Evolutionary conservation across 2,888 invertebrate species (phyloP), one percentile per base, ranked within the genome.

Genomic region (Anaspis maculata): DNA sequence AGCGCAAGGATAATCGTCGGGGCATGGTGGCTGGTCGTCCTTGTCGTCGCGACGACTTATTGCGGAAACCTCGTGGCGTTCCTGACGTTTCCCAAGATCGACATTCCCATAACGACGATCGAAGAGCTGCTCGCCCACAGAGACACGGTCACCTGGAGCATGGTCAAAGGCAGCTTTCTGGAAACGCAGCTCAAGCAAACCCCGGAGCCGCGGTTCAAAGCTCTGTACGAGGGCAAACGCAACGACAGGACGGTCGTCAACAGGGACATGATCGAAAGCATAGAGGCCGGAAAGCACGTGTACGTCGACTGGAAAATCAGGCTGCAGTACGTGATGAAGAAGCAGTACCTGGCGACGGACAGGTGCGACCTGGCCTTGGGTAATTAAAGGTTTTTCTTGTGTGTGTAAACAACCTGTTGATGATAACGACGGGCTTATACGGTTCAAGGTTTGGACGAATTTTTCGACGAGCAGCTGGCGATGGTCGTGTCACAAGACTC

Each of bases 11-110:
- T 91, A 4, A 73, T 92, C 2, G 78, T 92, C 0, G 89, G 88
- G 0, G 79, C 86, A 1, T 94, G 92, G 92, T 92, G 92, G 92
- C 62, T 92, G 27, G 86, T 88, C 1, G 90, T 91, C 0, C 71
- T 91, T 41, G 84, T 92, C 0, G 73, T 91, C 12, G 85, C 91
- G 0, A 91, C 91, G 11, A 90, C 90, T 0, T 94, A 92, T 60
- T 89, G 89, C 32, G 92, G 92, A 2, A 91, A 89, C 65, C 71
- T 94, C 46, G 91, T 92, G 0, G 91, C 92, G 0, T 91, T 91
- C 61, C 72, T 92, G 24, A 92, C 92, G 0, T 91, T 92, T 57
- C 92, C 92, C 0, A 83, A 85, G 60, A 79, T 82, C 54, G 82
- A 84, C 59, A 68, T 72, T 16, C 76, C 84, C 0, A 76, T 88